Evolutionary conservation across 92 coral and sea anemone species (phyloP), one percentile per base, ranked within the genome.

Genomic region (Bergia sp.): DNA sequence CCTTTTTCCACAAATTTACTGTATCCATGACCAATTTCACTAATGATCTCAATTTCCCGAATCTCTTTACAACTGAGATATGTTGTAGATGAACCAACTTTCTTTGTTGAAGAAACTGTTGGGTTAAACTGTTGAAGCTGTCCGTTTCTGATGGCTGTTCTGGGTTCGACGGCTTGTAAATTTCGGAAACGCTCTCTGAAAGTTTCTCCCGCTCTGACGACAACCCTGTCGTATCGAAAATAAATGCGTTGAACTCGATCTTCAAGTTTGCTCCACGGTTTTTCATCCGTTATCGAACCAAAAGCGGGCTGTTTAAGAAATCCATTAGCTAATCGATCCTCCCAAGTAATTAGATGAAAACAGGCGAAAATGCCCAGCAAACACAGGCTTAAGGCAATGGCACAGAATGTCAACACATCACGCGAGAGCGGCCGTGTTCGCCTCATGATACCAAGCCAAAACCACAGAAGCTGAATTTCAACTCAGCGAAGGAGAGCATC

Each of bases 1-100:
- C 98, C 99, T 61, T 79, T 96, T 80, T 97, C 96, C 3, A 96
- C 98, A 7, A 92, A 44, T 57, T 97, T 97, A 1, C 95, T 97
- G 73, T 97, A 97, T 45, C 99, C 99, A 40, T 93, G 94, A 1
- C 98, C 97, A 21, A 95, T 49, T 79, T 94, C 93, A 9, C 88
- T 86, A 5, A 82, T 79, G n/a, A 94, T 89, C 21, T 23, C 18
- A 38, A 93, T 97, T 10, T 69, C 77, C 40, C 95, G 93, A 23
- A 97, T 93, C 20, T 94, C 97, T 76, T 81, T 81, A 75, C 98
- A 97, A 5, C 91, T 93, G 58, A 95, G 89, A 55, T 80, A 66
- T 18, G 21, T 42, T 9, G 80, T 16, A 3, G 86, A 39, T 23
- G 53, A 66, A 37, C 37, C 47, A 11, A 3, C 23, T 36, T 43